These are phyloP conservation scores for Eupsilia transversa DNA, from an alignment of 2,888 invertebrate genomes.

Conservation along the genomic window DNA sequence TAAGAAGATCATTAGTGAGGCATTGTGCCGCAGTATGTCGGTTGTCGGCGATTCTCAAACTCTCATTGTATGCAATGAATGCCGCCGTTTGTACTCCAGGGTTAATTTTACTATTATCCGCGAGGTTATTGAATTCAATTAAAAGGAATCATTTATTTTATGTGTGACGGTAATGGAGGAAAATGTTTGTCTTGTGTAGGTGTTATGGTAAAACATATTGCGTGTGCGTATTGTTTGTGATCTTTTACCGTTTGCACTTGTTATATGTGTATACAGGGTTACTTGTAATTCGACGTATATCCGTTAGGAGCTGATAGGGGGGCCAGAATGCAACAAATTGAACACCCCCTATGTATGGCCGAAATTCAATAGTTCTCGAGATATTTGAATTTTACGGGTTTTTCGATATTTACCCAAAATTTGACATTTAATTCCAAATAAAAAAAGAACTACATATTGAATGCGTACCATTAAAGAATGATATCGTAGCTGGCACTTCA, in stretches of 20 bases:
- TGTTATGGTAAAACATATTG: constrained; percentile 32
- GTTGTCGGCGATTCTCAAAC: constrained; percentile 80
- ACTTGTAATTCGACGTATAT: too few species aligned
- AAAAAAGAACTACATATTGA: too few species aligned
- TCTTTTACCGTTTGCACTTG: constrained; percentile 4
- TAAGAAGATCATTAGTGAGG: constrained; percentile 88
- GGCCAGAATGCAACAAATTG: too few species aligned
- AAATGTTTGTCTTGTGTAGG: constrained; percentile 52
- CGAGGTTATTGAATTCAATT: constrained; percentile 68
- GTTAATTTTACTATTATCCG: constrained; percentile 67
- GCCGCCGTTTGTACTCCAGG: constrained; percentile 50
- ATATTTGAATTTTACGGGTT: too few species aligned
- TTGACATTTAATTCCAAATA: too few species aligned
- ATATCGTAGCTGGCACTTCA: too few species aligned
- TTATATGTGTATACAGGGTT: too few species aligned
- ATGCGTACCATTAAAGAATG: too few species aligned
- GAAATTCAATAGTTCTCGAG: too few species aligned
- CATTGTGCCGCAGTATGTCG: constrained; percentile 78
- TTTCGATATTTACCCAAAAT: too few species aligned
- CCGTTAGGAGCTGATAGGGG: too few species aligned
- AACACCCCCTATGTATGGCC: too few species aligned
- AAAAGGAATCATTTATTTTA: constrained; percentile 59
- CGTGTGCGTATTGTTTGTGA: constrained; percentile 29
- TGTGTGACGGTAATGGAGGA: constrained; percentile 47
- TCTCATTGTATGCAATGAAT: constrained; percentile 62